Conservation (phyloP, 1,140 invertebrate species). For the Cyclargus thomasi region DNA sequence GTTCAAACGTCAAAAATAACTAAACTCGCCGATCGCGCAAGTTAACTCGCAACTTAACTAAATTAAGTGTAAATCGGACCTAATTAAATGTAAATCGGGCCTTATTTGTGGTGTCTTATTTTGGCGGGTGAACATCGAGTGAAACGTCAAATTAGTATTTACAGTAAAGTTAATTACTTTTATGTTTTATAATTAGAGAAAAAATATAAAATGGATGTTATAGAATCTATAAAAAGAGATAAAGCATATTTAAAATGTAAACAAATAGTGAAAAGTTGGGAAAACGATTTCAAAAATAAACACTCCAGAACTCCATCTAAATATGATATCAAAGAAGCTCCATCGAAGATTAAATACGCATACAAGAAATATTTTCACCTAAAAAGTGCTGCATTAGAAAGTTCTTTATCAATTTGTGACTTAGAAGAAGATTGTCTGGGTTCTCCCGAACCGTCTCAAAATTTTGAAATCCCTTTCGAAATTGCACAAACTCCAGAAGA, state of each 20-base stretch:
- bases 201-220: slow-evolving; percentile 47
- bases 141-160: not conserved
- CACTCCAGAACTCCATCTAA: slow-evolving; percentile 83
- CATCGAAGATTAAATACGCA: slow-evolving; percentile 81
- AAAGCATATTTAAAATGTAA: slow-evolving; percentile 79
- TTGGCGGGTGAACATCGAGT: slow-evolving; percentile 10
- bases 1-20: too few species aligned
- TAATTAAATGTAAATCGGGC: too few species aligned
- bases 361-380: slow-evolving; percentile 88
- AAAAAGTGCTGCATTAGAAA: slow-evolving; percentile 83
- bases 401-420: slow-evolving; percentile 76
- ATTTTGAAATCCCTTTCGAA: slow-evolving; percentile 25
- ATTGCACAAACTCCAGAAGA: slow-evolving; percentile 31
- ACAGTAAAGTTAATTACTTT: not conserved
- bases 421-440: slow-evolving; percentile 48
- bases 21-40: too few species aligned
- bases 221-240: slow-evolving; percentile 59
- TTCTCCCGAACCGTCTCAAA: slow-evolving; percentile 43
- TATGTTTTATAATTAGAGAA: not conserved
- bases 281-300: slow-evolving; percentile 83
- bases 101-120: too few species aligned
- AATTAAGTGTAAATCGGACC: too few species aligned
- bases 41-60: too few species aligned
- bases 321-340: slow-evolving; percentile 86
- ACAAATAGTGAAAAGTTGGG: slow-evolving; percentile 85